Evolutionary conservation across 2,888 invertebrate species (phyloP).

Genomic region (Atrina japonica): DNA sequence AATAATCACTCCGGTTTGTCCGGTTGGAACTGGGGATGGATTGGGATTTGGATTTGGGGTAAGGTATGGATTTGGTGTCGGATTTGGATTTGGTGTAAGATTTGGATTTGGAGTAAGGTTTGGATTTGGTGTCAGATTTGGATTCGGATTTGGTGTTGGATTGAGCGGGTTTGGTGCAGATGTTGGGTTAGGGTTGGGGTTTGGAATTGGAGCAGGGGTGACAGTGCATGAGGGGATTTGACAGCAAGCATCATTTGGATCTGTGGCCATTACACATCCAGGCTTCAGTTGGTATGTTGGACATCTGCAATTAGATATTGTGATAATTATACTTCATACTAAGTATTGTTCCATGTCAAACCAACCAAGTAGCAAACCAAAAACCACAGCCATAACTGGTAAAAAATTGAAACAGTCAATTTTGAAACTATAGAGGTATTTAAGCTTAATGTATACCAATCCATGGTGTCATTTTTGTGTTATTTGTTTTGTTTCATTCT

Average conservation of each 20-base stretch:
- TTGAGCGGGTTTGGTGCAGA: conserved; percentile 36
- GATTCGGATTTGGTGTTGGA: conserved; percentile 27
- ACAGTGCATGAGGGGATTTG: conserved; percentile 57
- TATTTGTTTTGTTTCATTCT: too few species aligned
- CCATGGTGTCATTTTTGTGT: too few species aligned
- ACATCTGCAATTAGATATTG: conserved; percentile 51
- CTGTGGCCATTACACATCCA: conserved; percentile 60
- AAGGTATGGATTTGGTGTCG: conserved; percentile 39
- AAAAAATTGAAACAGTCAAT: too few species aligned
- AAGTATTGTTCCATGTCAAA: too few species aligned
- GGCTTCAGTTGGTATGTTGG: conserved; percentile 56
- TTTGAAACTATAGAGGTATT: too few species aligned
- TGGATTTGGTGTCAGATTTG: conserved; percentile 33
- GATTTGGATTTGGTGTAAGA: conserved; percentile 29
- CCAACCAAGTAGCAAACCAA: too few species aligned
- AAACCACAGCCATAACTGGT: too few species aligned
- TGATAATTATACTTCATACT: too few species aligned
- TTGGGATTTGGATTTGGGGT: conserved; percentile 45
- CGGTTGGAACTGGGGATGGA: conserved; percentile 60
- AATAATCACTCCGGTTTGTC: conserved; percentile 59
- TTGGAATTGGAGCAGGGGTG: conserved; percentile 49
- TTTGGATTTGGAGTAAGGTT: conserved; percentile 37
- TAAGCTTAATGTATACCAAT: too few species aligned
- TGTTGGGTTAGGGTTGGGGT: conserved; percentile 37
- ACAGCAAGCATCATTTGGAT: conserved; percentile 67